Evolutionary conservation across 2,888 invertebrate species (phyloP).

Genomic region (Liposcelis brunnea): DNA sequence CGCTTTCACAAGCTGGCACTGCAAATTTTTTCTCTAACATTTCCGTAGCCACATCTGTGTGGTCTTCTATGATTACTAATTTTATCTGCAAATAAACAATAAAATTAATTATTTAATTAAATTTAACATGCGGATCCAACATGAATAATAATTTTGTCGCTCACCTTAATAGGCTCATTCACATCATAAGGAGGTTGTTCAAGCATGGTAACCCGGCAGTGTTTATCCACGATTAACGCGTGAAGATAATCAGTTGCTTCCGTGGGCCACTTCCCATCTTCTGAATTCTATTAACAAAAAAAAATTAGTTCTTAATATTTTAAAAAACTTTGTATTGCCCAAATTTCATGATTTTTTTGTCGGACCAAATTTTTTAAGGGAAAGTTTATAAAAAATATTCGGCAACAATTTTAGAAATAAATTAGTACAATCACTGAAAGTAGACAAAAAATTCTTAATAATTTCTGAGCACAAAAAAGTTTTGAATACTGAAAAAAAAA

Average conservation of each 20-base stretch:
- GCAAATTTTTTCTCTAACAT: too few species aligned
- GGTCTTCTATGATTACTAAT: too few species aligned
- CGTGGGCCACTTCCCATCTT: conserved; percentile 30
- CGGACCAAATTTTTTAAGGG: not conserved
- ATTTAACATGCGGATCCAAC: too few species aligned
- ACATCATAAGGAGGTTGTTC: conserved; percentile 19
- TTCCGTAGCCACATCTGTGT: too few species aligned
- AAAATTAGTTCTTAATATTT: not conserved
- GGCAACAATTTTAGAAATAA: not conserved
- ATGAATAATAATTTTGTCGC: too few species aligned
- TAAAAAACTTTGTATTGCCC: not conserved
- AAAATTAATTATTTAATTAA: too few species aligned
- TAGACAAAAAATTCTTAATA: not conserved
- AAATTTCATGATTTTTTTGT: not conserved
- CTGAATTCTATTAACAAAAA: conserved; percentile 13
- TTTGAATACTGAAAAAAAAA: too few species aligned
- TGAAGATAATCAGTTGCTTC: conserved; percentile 44
- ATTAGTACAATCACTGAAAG: not conserved
- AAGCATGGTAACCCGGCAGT: conserved; percentile 32
- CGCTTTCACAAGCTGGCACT: too few species aligned
- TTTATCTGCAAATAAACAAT: too few species aligned
- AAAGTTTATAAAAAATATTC: not conserved
- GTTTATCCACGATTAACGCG: conserved; percentile 35
- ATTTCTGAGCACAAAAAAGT: not conserved
- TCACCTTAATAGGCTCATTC: too few species aligned